These are phyloP conservation scores for Danaus melanippus DNA, from an alignment of 1,140 invertebrate species.

Conservation along the genomic window DNA sequence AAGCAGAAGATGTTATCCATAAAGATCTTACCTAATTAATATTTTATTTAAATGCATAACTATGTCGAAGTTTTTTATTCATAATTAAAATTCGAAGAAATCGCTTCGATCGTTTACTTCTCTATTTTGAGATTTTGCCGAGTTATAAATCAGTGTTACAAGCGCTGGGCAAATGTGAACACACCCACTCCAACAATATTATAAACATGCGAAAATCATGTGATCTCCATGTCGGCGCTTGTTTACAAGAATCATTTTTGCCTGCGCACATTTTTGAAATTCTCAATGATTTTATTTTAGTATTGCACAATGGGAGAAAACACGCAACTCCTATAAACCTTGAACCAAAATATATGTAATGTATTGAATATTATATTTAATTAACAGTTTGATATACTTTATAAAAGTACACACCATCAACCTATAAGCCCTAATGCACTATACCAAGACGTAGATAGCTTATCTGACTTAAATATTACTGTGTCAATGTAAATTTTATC, in stretches of 20 bases:
- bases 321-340: constrained; percentile 10
- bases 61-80: no score
- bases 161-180: constrained; percentile 11
- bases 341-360: constrained; percentile 12
- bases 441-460: no score
- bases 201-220: constrained; percentile 3
- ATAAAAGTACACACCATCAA: neutral
- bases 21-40: no score
- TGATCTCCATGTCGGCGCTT: neutral
- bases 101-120: neutral
- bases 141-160: constrained; percentile 20
- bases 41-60: no score
- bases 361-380: no score
- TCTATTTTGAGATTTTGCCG: constrained; percentile 15
- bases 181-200: constrained; percentile 11
- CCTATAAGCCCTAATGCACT: no score
- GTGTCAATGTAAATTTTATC: no score
- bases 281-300: constrained; percentile 6
- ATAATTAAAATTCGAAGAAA: no score
- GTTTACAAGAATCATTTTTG: constrained; percentile 7
- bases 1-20: no score
- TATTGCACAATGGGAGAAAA: constrained; percentile 16
- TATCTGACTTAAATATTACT: no score
- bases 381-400: no score
- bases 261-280: constrained; percentile 3